Evolutionary conservation across 1,140 invertebrate species (phyloP).

Genomic region (Temnothorax nylanderi): DNA sequence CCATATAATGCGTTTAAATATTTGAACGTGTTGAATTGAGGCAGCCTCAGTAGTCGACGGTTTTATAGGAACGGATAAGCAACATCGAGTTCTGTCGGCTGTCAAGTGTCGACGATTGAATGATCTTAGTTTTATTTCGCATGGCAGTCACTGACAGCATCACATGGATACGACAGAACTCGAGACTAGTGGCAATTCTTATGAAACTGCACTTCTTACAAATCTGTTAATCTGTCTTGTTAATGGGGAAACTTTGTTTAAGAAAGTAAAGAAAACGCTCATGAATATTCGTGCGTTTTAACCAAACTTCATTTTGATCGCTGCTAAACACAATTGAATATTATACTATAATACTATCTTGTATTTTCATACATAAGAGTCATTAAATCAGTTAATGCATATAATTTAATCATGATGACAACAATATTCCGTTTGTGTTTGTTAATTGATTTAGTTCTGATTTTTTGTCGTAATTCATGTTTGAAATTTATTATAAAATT

Average conservation of each 20-base stretch:
- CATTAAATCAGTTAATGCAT: background rate
- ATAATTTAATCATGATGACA: background rate
- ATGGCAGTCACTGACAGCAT: background rate
- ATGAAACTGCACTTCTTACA: background rate
- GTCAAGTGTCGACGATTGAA: background rate
- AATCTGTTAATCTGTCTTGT: background rate
- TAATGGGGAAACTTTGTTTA: background rate
- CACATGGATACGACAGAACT: background rate
- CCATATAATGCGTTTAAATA: conserved; percentile 21
- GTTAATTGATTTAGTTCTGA: background rate
- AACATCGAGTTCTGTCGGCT: conserved; percentile 13
- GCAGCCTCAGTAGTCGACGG: background rate
- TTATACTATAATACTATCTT: background rate
- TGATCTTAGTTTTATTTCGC: conserved; percentile 14
- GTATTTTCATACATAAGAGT: background rate
- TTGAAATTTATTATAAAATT: background rate
- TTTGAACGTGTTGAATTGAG: background rate
- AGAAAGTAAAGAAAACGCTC: background rate
- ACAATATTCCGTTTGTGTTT: background rate
- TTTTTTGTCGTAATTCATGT: background rate
- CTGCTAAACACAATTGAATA: background rate
- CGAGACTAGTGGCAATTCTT: background rate
- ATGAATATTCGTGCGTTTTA: background rate
- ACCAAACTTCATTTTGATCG: background rate
- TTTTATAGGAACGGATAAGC: conserved; percentile 5